phyloP scores from a whole-genome alignment of 2,797 vertebrate genomes.

The Saxicola maurus region DNA sequence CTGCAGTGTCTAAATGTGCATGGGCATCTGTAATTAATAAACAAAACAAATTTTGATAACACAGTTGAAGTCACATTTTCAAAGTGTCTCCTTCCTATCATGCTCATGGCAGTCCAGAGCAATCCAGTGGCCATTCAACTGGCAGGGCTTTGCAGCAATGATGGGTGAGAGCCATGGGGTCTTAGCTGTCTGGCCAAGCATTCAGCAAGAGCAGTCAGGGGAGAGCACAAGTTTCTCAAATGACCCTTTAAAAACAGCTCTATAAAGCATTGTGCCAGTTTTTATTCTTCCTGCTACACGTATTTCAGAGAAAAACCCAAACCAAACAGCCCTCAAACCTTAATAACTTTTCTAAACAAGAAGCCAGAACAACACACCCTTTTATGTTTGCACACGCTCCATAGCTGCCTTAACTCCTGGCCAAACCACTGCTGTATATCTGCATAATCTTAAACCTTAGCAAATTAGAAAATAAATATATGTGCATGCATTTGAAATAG shows the following conservation, averaged over 20 bases:
- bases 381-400: not conserved
- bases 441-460: slow-evolving; percentile 38
- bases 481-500: slow-evolving; percentile 8
- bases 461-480: slow-evolving; percentile 50
- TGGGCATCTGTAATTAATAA: not conserved
- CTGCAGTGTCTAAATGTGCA: not conserved
- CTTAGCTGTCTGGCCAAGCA: not conserved
- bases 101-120: not conserved
- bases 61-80: not conserved
- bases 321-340: not conserved
- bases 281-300: not conserved
- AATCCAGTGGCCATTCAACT: not conserved
- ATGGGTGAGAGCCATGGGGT: not conserved
- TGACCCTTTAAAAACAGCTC: not conserved
- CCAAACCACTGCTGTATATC: slow-evolving; percentile 28
- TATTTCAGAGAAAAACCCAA: not conserved
- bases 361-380: not conserved
- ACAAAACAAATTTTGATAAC: not conserved
- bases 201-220: not conserved
- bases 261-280: not conserved
- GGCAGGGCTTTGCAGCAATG: not conserved
- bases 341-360: not conserved
- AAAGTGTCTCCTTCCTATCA: not conserved
- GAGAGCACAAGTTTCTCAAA: not conserved
- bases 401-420: not conserved